phyloP scores from a whole-genome alignment of 2,797 vertebrate genomes.

The Lophotriccus pileatus region DNA sequence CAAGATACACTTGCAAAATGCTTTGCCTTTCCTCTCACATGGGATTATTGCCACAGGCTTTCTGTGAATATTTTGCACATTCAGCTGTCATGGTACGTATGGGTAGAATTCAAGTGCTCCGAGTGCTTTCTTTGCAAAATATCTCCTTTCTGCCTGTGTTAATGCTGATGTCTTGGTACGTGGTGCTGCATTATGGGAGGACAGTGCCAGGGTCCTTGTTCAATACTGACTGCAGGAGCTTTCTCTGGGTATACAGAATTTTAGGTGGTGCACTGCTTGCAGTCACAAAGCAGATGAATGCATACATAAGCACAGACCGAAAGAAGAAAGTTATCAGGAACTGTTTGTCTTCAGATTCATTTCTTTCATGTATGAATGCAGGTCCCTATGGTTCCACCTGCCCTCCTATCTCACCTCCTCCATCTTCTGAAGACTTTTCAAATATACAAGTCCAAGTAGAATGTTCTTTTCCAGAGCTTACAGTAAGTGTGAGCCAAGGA shows the following conservation, averaged over 20 bases:
- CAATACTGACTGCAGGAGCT: neutral
- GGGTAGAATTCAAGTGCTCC: neutral
- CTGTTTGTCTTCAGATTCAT: neutral
- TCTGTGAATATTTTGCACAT: neutral
- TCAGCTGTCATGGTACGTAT: accelerated
- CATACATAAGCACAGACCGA: neutral
- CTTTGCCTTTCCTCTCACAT: neutral
- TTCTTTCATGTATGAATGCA: neutral
- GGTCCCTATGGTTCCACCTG: neutral
- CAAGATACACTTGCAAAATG: neutral
- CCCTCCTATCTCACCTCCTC: neutral
- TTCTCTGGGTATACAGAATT: neutral
- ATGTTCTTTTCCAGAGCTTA: neutral
- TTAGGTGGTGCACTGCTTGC: neutral
- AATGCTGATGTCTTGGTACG: accelerated
- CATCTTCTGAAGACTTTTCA: neutral
- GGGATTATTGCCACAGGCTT: neutral
- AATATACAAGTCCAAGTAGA: neutral
- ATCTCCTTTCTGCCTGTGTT: neutral
- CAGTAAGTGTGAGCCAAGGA: neutral
- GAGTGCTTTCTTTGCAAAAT: neutral
- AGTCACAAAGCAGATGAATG: neutral
- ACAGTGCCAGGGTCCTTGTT: neutral
- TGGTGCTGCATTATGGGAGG: neutral
- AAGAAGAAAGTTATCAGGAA: neutral